phyloP scores from a whole-genome alignment of 2,113 vertebrate species.

The Nematolebias whitei region DNA sequence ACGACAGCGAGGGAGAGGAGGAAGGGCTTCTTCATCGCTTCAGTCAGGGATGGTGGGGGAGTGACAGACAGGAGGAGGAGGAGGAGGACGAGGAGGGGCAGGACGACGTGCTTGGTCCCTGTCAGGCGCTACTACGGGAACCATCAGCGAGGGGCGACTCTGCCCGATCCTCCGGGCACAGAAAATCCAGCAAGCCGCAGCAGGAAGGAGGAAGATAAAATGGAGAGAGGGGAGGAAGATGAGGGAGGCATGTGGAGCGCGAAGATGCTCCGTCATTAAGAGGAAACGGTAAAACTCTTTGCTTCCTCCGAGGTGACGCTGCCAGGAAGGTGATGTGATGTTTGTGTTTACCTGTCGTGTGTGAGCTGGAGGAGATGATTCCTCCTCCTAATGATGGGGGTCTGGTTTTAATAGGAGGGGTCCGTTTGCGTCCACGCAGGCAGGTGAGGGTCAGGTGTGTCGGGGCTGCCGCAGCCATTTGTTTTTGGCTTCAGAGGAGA shows the following conservation, averaged over 20 bases:
- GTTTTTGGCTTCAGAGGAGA: not conserved
- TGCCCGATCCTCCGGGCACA: constrained; percentile 63
- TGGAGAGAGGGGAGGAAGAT: constrained; percentile 70
- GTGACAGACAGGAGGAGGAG: constrained; percentile 24
- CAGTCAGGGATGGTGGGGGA: constrained; percentile 25
- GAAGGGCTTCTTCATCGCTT: constrained; percentile 31
- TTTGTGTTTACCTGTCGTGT: constrained; percentile 18
- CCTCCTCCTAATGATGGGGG: constrained; percentile 1
- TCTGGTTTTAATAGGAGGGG: constrained; percentile 16
- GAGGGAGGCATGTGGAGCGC: constrained; percentile 63
- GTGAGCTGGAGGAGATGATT: constrained; percentile 9
- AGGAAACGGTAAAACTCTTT: constrained; percentile 71
- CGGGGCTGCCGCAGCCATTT: constrained; percentile 61
- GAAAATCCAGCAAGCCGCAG: constrained; percentile 63
- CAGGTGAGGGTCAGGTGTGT: constrained; percentile 79
- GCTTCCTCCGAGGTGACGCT: not conserved
- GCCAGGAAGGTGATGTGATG: not conserved
- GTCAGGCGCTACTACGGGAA: constrained; percentile 64
- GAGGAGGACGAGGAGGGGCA: constrained; percentile 39
- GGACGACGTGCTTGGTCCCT: constrained; percentile 57
- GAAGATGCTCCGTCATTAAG: constrained; percentile 71
- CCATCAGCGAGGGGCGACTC: constrained; percentile 55
- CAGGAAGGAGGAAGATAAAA: constrained; percentile 41
- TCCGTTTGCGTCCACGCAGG: constrained; percentile 13
- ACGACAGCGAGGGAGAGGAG: constrained; percentile 38